Evolutionary conservation across 2,888 invertebrate species (phyloP).

Genomic region (Sinelater perroti): DNA sequence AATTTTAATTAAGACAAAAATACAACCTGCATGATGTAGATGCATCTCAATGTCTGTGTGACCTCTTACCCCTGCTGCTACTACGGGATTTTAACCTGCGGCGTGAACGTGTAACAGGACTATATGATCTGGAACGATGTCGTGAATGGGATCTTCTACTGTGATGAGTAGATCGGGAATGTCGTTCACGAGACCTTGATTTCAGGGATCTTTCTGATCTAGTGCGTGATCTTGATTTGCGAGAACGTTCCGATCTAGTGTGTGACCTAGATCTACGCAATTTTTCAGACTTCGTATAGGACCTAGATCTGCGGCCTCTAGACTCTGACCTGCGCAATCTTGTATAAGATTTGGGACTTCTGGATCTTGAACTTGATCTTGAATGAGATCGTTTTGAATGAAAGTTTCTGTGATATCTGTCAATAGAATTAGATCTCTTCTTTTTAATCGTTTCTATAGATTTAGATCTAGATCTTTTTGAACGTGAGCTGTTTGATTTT

Average conservation of each 20-base stretch:
- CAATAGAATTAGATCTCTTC: constrained; percentile 14
- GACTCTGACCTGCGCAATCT: constrained; percentile 36
- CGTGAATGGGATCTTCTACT: constrained; percentile 41
- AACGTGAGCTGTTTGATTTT: constrained; percentile 37
- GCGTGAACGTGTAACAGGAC: constrained; percentile 39
- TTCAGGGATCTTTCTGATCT: constrained; percentile 18
- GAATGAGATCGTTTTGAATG: constrained; percentile 36
- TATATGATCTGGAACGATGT: constrained; percentile 45
- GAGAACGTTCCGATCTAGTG: constrained; percentile 18
- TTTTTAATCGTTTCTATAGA: constrained; percentile 20
- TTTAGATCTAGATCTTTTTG: constrained; percentile 37
- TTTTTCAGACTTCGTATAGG: constrained; percentile 21
- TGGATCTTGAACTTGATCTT: constrained; percentile 38
- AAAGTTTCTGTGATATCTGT: constrained; percentile 17
- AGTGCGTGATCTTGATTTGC: constrained; percentile 27
- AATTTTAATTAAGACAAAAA: constrained; percentile 39
- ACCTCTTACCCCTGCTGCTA: constrained; percentile 50
- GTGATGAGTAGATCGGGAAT: constrained; percentile 33
- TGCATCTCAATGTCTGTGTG: constrained; percentile 48
- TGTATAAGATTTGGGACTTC: constrained; percentile 31
- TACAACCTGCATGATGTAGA: constrained; percentile 39
- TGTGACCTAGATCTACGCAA: constrained; percentile 25
- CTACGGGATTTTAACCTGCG: constrained; percentile 46
- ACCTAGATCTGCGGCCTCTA: constrained; percentile 22
- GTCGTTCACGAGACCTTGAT: constrained; percentile 36